Evolutionary conservation across 1,140 invertebrate species (phyloP), one percentile per base, ranked within the genome.

Genomic region (Aphelinus atriplicis): DNA sequence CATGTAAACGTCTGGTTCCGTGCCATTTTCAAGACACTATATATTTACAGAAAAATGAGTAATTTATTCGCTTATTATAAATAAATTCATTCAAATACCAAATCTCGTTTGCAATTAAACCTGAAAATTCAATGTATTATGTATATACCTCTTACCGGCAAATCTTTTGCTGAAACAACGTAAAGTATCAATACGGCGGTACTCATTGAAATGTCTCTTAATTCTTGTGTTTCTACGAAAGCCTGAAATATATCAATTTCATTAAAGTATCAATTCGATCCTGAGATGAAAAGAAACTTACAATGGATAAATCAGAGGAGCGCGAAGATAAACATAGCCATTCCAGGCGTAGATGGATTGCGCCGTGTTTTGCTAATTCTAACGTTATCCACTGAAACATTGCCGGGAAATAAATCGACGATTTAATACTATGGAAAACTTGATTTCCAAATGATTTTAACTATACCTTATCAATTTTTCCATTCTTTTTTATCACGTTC

Each of bases 351-450:
- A 98, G 81, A 85, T 98, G 95, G 1, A 98, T 90, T 89, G 95
- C 92, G 51, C 97, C 97, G 82, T 96, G 95, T 87, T 97, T 97
- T 3, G 95, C 96, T 88, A 97, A 94, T 86, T 98, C 96, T 75
- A 99, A 89, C 0, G 95, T 94, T 66, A 97, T 90, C 96, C 97
- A 98, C 95, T 97, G 81, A 3, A 87, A 89, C 79, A 78, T 80
- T 75, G 71, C 10, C 1, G 53, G 10, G 53, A 7, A 55, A 55
- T 55, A 7, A 7, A 55, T 10, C 10, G 5, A 55, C 53, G 5
- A 7, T 55, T 55, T 10, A 26, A 26, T 26, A 26, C 26, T 26
- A 26, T 26, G 50, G 48, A 53, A 71, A 73, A 64, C 42, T 72
- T 65, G 56, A 3, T 2, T n/a, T 45, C 46, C 7, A 68, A 68